phyloP scores from a whole-genome alignment of 2,888 invertebrate species.

The Falcaria lacertinaria region DNA sequence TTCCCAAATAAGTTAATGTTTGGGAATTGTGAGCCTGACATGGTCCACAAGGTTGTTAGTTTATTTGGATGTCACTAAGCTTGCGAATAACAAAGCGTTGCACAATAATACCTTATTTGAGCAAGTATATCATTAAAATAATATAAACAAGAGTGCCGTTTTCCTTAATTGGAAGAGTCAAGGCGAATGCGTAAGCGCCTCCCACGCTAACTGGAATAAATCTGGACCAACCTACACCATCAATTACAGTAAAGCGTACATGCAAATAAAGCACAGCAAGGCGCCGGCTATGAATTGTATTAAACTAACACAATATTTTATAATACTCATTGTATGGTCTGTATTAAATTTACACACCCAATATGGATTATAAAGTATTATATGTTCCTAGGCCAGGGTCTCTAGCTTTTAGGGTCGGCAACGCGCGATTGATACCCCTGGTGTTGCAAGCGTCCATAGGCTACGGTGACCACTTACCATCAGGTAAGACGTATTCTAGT shows the following conservation, averaged over 20 bases:
- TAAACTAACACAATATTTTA: neutral
- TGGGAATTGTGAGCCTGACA: conserved; percentile 2
- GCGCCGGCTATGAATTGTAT: conserved; percentile 5
- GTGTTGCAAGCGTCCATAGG: too few relatives aligned
- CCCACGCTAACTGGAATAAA: conserved; percentile 48
- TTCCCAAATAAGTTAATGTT: neutral
- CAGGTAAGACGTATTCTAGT: too few relatives aligned
- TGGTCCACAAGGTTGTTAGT: conserved; percentile 9
- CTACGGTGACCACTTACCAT: too few relatives aligned
- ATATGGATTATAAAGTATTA: neutral
- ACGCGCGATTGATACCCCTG: too few relatives aligned
- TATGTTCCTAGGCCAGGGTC: neutral
- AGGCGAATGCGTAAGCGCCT: conserved; percentile 46
- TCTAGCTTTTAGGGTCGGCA: too few relatives aligned
- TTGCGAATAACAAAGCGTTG: conserved; percentile 28
- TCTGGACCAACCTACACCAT: conserved; percentile 59
- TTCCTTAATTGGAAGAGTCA: conserved; percentile 61
- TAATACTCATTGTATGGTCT: neutral
- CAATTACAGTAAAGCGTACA: conserved; percentile 42
- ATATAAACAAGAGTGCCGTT: conserved; percentile 49
- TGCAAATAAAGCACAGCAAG: conserved; percentile 16
- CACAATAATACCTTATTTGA: conserved; percentile 52
- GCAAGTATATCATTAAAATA: conserved; percentile 47
- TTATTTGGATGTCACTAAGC: conserved; percentile 3
- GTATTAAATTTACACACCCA: neutral